Conservation (phyloP, 2,113 vertebrate genomes). For the Gopherus evgoodei region DNA sequence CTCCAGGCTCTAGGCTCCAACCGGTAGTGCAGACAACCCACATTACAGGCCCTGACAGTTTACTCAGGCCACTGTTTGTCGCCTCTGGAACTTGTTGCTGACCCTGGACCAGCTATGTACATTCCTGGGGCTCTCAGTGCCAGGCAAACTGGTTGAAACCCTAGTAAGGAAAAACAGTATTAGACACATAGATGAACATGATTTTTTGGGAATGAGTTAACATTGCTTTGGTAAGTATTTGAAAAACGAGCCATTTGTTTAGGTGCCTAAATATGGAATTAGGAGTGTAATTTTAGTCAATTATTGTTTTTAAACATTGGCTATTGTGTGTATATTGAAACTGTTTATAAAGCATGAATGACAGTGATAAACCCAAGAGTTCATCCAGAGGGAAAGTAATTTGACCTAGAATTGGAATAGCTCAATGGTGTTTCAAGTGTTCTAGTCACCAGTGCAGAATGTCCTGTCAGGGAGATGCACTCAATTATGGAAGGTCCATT, state of each 20-base stretch:
- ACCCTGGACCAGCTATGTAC: background rate
- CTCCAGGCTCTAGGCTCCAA: background rate
- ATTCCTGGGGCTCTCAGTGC: background rate
- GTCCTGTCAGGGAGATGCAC: background rate
- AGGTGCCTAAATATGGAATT: background rate
- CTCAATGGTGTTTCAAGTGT: background rate
- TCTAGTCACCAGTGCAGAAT: background rate
- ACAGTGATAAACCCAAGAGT: background rate
- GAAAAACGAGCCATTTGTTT: background rate
- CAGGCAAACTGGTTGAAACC: background rate
- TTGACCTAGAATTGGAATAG: background rate
- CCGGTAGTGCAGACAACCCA: background rate
- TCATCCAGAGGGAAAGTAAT: background rate
- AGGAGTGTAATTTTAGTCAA: background rate
- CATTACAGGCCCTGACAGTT: background rate
- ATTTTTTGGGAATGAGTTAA: background rate
- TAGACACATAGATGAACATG: background rate
- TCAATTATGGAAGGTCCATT: rapidly evolving
- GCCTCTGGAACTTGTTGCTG: background rate
- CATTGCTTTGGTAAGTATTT: background rate
- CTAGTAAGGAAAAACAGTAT: background rate
- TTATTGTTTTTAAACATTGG: background rate
- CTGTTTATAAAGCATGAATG: background rate
- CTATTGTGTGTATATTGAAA: background rate
- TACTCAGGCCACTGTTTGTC: background rate